Percentiles rank a stretch among this genome's conserved stretches.
Conservation (phyloP, 2,113 vertebrate genomes). For the Phaetusa simplex region DNA sequence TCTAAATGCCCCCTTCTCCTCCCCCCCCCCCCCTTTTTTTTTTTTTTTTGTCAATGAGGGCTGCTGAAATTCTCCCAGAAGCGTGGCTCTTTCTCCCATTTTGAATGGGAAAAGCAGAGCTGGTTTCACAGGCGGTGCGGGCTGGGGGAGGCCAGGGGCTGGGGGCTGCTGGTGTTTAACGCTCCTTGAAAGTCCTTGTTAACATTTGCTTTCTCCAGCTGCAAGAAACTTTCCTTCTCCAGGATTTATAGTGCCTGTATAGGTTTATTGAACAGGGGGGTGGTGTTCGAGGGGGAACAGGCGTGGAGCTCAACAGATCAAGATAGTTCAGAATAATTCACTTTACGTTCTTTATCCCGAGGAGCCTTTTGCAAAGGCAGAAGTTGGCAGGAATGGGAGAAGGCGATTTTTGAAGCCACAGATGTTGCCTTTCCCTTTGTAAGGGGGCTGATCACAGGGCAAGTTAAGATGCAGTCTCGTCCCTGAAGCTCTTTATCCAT, state of each 20-base stretch:
- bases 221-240: slow-evolving; percentile 71
- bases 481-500: slow-evolving; percentile 14
- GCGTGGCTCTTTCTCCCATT: slow-evolving; percentile 54
- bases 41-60: not conserved
- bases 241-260: slow-evolving; percentile 21
- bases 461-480: slow-evolving; percentile 28
- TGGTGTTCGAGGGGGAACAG: not conserved
- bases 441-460: not conserved
- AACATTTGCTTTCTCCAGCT: slow-evolving; percentile 48
- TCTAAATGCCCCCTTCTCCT: not conserved
- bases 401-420: slow-evolving; percentile 18
- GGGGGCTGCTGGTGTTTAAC: not conserved
- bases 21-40: too few relatives aligned
- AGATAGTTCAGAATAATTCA: slow-evolving; percentile 8
- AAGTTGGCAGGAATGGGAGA: slow-evolving; percentile 27
- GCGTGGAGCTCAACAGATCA: slow-evolving; percentile 38
- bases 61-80: slow-evolving; percentile 43
- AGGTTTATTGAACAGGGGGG: not conserved
- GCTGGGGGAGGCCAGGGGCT: not conserved
- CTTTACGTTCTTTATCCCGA: not conserved
- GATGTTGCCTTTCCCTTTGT: slow-evolving; percentile 9
- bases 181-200: not conserved
- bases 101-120: slow-evolving; percentile 11
- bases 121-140: not conserved
- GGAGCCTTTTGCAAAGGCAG: slow-evolving; percentile 6